Evolutionary conservation across 2,113 vertebrate species (phyloP), one percentile per base, ranked within the genome.

Genomic region (Alosa alosa): DNA sequence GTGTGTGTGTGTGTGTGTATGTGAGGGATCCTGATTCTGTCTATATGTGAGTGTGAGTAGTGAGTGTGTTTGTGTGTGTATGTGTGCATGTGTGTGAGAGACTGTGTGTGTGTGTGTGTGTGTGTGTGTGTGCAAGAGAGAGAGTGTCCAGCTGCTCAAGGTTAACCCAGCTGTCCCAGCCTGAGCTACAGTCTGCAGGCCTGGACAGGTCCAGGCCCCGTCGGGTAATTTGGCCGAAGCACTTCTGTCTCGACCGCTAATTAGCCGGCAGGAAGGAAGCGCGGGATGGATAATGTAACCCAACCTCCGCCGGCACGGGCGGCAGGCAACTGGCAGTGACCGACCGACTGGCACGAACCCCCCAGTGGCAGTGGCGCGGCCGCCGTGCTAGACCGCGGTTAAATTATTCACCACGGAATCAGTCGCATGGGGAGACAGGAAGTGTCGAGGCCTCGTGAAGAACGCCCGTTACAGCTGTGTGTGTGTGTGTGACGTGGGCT

Each of bases 71-170:
- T 44, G 41, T 44, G 41, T 44, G 46, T 47, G 46, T 47, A 44
- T 86, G 82, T 44, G 25, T 83, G 18, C n/a, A 75, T 84, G 57
- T 47, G 78, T 81, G 81, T 84, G 18, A 44, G 4, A 2, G 41
- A 44, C 41, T 44, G 41, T 44, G 41, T 44, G 41, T 44, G 41
- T 44, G 31, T 49, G 47, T 49, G 55, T 86, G 82, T 45, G 25
- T 83, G 18, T 44, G 86, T 84, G 57, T 47, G 78, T 68, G 81
- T 81, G 18, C 2, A 8, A 50, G 81, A 81, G 75, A 44, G 84
- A 47, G 52, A 68, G 83, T 84, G 75, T 88, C 82, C 82, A 83
- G 86, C 82, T 64, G 60, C n/a, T 8, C n/a, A 64, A n/a, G 60
- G 47, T 49, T 55, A 55, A 55, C 52, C 52, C 15, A 17, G 52